Conservation (phyloP, 2,797 vertebrate species). For the Ctenochaetus hawaiiensis region DNA sequence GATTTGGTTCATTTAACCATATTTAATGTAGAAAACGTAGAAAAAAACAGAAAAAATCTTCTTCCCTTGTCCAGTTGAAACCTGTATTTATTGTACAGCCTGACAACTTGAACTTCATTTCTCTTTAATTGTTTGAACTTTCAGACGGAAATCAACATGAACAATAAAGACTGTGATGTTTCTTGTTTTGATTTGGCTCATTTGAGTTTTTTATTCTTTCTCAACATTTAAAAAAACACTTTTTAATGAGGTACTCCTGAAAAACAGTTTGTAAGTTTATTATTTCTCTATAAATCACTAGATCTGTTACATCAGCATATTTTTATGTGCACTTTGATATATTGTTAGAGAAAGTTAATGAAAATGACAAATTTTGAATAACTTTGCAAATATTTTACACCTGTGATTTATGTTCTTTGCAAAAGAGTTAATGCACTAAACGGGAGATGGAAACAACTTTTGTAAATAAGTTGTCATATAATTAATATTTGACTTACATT, state of each 20-base stretch:
- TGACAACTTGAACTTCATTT: constrained; percentile 25
- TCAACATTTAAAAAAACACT: not conserved
- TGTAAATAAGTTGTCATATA: too few relatives aligned
- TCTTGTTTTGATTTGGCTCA: constrained; percentile 44
- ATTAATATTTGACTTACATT: too few relatives aligned
- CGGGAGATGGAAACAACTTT: too few relatives aligned
- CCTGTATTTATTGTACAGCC: constrained; percentile 57
- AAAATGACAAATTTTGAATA: too few relatives aligned
- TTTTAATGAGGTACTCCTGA: not conserved
- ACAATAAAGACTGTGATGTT: constrained; percentile 70
- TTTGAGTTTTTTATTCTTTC: constrained; percentile 1
- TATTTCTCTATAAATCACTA: not conserved
- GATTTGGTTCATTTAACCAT: constrained; percentile 48
- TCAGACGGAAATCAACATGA: constrained; percentile 30
- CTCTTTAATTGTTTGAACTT: constrained; percentile 11
- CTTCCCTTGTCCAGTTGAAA: constrained; percentile 24
- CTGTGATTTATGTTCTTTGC: too few relatives aligned
- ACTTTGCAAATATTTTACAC: too few relatives aligned
- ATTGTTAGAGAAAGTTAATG: too few relatives aligned
- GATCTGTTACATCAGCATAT: too few relatives aligned
- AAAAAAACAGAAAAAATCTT: constrained; percentile 15
- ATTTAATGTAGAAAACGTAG: constrained; percentile 30
- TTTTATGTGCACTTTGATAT: too few relatives aligned
- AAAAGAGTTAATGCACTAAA: too few relatives aligned
- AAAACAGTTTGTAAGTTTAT: not conserved